Conservation (phyloP, 2,888 invertebrate genomes). For the Stenichneumon culpator region DNA sequence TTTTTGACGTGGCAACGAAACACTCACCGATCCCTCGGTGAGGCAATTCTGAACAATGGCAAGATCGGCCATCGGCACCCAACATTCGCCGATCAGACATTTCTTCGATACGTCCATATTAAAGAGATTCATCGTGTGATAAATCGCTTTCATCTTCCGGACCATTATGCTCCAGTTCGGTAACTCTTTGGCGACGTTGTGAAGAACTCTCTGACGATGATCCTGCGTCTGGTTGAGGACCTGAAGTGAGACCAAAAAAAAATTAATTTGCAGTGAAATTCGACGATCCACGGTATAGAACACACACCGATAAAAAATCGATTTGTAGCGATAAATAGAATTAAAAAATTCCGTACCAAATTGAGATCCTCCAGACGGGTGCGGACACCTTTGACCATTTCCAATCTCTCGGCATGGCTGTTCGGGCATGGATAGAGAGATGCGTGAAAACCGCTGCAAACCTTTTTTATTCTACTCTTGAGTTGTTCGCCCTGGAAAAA, state of each 20-base stretch:
- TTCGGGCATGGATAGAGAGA: slow-evolving; percentile 97
- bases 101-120: slow-evolving; percentile 99
- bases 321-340: background rate
- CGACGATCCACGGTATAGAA: background rate
- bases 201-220: slow-evolving; percentile 93
- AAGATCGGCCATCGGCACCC: slow-evolving; percentile 91
- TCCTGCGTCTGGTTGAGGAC: slow-evolving; percentile 95
- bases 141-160: slow-evolving; percentile 96
- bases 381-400: slow-evolving; percentile 96
- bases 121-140: slow-evolving; percentile 96
- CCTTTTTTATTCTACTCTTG: slow-evolving; percentile 96
- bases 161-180: slow-evolving; percentile 96
- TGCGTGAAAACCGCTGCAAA: slow-evolving; percentile 97
- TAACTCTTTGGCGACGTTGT: slow-evolving; percentile 94
- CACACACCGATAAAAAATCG: background rate
- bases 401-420: slow-evolving; percentile 92
- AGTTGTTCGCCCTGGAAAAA: slow-evolving; percentile 97
- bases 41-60: slow-evolving; percentile 93
- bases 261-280: background rate
- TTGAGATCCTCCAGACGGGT: slow-evolving; percentile 96
- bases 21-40: slow-evolving; percentile 92
- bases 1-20: slow-evolving; percentile 14
- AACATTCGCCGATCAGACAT: slow-evolving; percentile 98
- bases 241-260: slow-evolving; percentile 83
- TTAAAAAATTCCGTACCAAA: slow-evolving; percentile 86